Percentiles rank a stretch among this genome's conserved stretches.
Conservation (phyloP, 2,113 vertebrate genomes). For the Gymnogyps californianus region DNA sequence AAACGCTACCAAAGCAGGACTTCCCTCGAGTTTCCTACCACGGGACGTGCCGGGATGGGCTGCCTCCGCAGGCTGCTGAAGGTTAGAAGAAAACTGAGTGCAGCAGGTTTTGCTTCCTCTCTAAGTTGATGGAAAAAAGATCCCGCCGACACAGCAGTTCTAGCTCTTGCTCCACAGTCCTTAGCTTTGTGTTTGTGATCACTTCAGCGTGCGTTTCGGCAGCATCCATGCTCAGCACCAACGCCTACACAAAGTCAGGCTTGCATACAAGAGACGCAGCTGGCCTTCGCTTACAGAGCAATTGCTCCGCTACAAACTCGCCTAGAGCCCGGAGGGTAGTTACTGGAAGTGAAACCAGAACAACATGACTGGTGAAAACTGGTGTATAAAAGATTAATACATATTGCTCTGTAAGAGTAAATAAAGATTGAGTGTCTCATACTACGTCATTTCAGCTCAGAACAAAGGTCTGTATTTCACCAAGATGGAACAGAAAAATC, state of each 20-base stretch:
- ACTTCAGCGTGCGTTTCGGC: neutral
- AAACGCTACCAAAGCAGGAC: neutral
- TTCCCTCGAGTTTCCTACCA: neutral
- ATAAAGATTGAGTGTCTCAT: neutral
- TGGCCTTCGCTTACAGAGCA: neutral
- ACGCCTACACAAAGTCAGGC: neutral
- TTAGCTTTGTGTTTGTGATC: neutral
- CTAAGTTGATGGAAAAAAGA: neutral
- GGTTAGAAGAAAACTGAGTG: neutral
- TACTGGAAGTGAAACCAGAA: constrained; percentile 48
- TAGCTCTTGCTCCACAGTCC: constrained; percentile 22
- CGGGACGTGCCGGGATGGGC: neutral
- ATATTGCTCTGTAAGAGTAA: neutral
- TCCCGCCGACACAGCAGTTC: constrained; percentile 10
- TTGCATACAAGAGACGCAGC: neutral
- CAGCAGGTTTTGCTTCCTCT: constrained; percentile 52
- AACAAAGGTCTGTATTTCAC: neutral
- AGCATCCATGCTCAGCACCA: neutral
- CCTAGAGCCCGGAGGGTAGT: neutral
- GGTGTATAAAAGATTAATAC: neutral
- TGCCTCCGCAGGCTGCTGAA: neutral
- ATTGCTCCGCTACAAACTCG: fast-evolving
- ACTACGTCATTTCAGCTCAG: neutral
- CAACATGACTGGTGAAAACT: neutral
- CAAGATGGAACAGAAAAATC: neutral